These are phyloP conservation scores for Gavialis gangeticus DNA, from an alignment of 2,113 vertebrate species.

Conservation along the genomic window DNA sequence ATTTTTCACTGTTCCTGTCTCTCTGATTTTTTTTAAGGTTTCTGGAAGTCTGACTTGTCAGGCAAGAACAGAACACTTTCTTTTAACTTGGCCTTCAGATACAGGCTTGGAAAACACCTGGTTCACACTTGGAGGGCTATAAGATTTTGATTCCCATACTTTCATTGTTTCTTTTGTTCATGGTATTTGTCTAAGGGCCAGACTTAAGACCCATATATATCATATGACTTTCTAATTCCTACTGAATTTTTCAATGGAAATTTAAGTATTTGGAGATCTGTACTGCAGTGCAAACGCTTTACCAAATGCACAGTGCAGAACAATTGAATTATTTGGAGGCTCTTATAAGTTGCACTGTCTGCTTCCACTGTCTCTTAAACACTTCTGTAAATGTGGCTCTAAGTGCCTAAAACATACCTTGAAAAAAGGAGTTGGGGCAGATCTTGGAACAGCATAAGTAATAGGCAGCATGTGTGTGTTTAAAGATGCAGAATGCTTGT, in stretches of 20 bases:
- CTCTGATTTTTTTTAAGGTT: not conserved
- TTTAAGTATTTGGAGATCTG: conserved; percentile 80
- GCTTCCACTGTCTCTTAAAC: not conserved
- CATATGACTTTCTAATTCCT: not conserved
- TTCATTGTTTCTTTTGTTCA: not conserved
- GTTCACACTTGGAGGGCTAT: rapidly evolving
- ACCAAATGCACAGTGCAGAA: conserved; percentile 97
- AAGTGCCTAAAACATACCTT: not conserved
- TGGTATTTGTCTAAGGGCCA: not conserved
- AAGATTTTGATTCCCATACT: not conserved
- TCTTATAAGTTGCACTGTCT: not conserved
- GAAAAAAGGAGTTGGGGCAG: not conserved
- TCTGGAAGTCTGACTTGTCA: not conserved
- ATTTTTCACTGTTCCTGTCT: not conserved
- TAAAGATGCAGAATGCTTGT: not conserved
- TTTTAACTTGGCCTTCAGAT: not conserved
- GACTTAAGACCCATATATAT: not conserved
- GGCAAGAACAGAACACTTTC: not conserved
- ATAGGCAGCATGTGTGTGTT: rapidly evolving
- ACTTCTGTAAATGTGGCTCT: not conserved
- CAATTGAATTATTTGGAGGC: conserved; percentile 55
- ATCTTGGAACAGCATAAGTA: not conserved
- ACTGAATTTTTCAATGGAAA: not conserved
- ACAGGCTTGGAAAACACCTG: not conserved
- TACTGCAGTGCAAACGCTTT: conserved; percentile 95